Evolutionary conservation across 2,113 vertebrate genomes (phyloP).

Genomic region (Sminthopsis crassicaudata): DNA sequence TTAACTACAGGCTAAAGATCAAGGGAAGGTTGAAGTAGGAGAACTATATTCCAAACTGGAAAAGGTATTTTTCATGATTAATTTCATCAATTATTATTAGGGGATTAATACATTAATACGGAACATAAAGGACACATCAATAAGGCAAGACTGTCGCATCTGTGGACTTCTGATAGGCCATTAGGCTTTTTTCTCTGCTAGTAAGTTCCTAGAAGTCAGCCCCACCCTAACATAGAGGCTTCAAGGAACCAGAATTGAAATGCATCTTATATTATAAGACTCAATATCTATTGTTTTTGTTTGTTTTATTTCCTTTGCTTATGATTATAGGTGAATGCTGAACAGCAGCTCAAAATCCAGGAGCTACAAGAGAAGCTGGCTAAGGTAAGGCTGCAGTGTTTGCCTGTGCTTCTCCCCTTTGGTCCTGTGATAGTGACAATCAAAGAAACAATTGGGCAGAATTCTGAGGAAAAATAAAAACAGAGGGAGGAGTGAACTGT

Average conservation of each 20-base stretch:
- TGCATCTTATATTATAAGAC: background rate
- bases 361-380: slow-evolving; percentile 96
- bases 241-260: slow-evolving; percentile 33
- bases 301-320: slow-evolving; percentile 57
- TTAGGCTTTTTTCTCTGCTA: slow-evolving; percentile 14
- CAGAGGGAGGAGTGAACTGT: slow-evolving; percentile 48
- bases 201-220: slow-evolving; percentile 17
- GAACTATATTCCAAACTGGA: slow-evolving; percentile 93
- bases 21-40: slow-evolving; percentile 94
- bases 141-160: background rate
- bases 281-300: slow-evolving; percentile 47
- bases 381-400: slow-evolving; percentile 88
- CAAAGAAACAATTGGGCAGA: slow-evolving; percentile 79
- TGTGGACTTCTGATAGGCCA: background rate
- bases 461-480: slow-evolving; percentile 53
- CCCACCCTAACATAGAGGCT: background rate
- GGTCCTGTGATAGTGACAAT: background rate
- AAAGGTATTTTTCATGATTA: slow-evolving; percentile 87
- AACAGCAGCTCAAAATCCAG: slow-evolving; percentile 95
- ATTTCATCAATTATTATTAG: slow-evolving; percentile 3
- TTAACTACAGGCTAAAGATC: slow-evolving; percentile 94
- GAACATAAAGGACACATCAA: background rate
- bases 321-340: slow-evolving; percentile 90
- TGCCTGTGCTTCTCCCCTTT: slow-evolving; percentile 27
- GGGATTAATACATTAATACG: background rate